Evolutionary conservation across 2,888 invertebrate species (phyloP).

Genomic region (Eupsilia transversa): DNA sequence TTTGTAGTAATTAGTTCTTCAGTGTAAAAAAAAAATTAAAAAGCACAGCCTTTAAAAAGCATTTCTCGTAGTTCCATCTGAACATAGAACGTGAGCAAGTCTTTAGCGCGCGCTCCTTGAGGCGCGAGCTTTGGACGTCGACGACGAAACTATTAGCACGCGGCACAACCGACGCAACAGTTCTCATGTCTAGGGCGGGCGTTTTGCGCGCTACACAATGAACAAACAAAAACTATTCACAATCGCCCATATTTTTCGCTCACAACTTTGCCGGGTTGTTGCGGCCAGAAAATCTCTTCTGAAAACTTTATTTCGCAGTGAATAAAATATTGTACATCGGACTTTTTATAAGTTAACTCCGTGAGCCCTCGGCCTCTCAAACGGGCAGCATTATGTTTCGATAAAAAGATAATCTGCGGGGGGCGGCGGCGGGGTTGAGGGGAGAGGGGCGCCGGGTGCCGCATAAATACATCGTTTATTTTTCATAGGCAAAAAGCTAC

Average conservation of each 20-base stretch:
- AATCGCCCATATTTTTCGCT: slow-evolving; percentile 24
- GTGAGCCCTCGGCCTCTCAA: slow-evolving; percentile 24
- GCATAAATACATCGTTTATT: slow-evolving; percentile 73
- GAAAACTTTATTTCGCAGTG: slow-evolving; percentile 45
- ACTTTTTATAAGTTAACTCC: slow-evolving; percentile 19
- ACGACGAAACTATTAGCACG: background rate
- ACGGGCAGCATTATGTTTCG: slow-evolving; percentile 68
- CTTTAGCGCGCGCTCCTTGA: background rate
- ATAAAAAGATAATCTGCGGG: slow-evolving; percentile 73
- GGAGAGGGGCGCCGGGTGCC: slow-evolving; percentile 53
- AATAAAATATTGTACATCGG: slow-evolving; percentile 44
- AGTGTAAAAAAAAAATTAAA: background rate
- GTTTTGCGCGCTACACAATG: slow-evolving; percentile 5
- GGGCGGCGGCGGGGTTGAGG: slow-evolving; percentile 2
- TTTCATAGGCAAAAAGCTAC: slow-evolving; percentile 75
- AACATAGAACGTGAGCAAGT: background rate
- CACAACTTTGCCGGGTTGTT: slow-evolving; percentile 20
- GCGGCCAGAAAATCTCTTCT: slow-evolving; percentile 18
- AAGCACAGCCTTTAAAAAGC: background rate
- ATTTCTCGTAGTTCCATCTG: background rate
- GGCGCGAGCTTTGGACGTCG: background rate
- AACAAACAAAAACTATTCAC: slow-evolving; percentile 33
- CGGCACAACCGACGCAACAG: background rate
- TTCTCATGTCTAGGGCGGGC: too few species aligned
- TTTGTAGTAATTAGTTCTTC: background rate